Evolutionary conservation across 92 coral and sea anemone genomes (phyloP), one percentile per base, ranked within the genome.

Genomic region (Epizoanthus illoricatus): DNA sequence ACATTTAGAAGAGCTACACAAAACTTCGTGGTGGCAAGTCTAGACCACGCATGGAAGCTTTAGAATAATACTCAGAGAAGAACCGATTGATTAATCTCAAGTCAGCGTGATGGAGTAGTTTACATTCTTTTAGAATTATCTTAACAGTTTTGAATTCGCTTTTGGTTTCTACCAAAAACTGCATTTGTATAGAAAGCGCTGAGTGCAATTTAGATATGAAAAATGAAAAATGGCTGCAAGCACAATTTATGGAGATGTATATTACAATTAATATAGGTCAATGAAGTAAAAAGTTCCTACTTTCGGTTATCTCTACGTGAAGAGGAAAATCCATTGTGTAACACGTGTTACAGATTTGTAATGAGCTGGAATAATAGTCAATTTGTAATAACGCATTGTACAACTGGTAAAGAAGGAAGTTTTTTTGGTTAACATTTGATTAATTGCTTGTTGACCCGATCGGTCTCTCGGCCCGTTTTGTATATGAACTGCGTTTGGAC

Each of bases 11-110:
- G 13, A 52, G 56, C 56, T 52, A 52, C 56, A 9, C 2, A 52
- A 52, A 9, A 19, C 82, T 63, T 78, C 82, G 82, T 45, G 82
- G 82, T 78, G 82, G 82, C 21, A 78, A 60, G 81, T 75, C 62
- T 60, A 56, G 81, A 19, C 68, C 28, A 19, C 47, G 40, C 6
- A 18, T 64, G 67, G 52, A 64, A 43, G 71, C 3, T 20, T 78
- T 63, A 42, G 45, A 78, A 45, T 15, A 19, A 21, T 78, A 21
- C 59, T 61, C 21, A 47, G 6, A 62, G 52, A 64, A 45, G 58
- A 61, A 78, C 63, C 36, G 65, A 62, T 43, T 78, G 70, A 21
- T 45, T 76, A 42, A 62, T 73, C 79, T 23, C 5, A 21, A 43
- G 52, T 40, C 71, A 45, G 82, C 71, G 64, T 43, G 57, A 23